phyloP scores from a whole-genome alignment of 2,797 vertebrate genomes.

The Poecilia velifera region DNA sequence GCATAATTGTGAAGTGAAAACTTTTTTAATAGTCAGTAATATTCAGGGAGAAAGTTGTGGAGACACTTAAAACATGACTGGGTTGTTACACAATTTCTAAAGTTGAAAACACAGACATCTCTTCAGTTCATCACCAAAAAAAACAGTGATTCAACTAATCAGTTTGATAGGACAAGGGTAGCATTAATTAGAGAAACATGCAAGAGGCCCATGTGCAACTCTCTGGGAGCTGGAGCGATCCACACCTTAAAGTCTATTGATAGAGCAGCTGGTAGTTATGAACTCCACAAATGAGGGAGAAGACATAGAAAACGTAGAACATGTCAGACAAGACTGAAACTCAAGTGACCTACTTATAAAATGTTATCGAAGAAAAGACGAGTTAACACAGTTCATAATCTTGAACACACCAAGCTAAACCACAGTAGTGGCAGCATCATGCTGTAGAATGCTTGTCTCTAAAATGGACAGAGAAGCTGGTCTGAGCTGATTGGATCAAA shows the following conservation, averaged over 20 bases:
- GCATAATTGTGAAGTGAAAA: neutral
- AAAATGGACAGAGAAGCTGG: neutral
- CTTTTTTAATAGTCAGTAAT: neutral
- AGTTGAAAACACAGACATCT: neutral
- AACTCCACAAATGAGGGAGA: neutral
- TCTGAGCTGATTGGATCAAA: neutral
- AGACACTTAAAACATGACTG: neutral
- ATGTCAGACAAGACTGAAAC: neutral
- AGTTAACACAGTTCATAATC: neutral
- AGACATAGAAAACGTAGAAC: neutral
- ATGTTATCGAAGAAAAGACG: neutral
- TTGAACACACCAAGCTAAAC: neutral
- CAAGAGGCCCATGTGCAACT: neutral
- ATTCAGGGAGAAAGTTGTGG: neutral
- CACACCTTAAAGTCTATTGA: neutral
- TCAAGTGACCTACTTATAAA: neutral
- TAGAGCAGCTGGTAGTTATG: neutral
- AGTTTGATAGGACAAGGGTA: neutral
- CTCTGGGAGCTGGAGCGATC: neutral
- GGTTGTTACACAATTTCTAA: neutral
- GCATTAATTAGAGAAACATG: neutral
- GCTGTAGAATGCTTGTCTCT: neutral
- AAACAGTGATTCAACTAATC: neutral
- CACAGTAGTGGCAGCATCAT: neutral
- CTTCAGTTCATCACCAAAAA: neutral